These are phyloP conservation scores for Oncorhynchus masou DNA, from an alignment of 2,113 vertebrate species.

Conservation along the genomic window DNA sequence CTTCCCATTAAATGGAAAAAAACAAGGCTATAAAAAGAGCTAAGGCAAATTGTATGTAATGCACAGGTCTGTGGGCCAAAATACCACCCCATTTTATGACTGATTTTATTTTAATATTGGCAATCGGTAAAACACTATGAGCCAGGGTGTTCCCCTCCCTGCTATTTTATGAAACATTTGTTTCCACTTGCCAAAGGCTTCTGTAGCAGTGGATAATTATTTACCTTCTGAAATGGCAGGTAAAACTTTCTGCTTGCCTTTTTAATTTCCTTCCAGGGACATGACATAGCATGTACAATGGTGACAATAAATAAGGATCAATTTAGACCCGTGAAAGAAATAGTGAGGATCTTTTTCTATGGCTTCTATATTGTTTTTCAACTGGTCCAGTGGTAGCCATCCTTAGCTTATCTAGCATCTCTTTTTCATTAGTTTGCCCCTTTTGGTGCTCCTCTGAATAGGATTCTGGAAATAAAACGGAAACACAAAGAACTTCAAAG, in stretches of 20 bases:
- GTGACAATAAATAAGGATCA: slow-evolving; percentile 31
- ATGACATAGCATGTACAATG: slow-evolving; percentile 61
- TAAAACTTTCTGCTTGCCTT: slow-evolving; percentile 77
- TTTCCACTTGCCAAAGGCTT: slow-evolving; percentile 77
- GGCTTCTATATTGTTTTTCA: slow-evolving; percentile 27
- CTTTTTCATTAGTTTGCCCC: slow-evolving; percentile 33
- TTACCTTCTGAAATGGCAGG: slow-evolving; percentile 73
- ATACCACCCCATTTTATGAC: slow-evolving; percentile 80
- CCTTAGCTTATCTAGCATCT: slow-evolving; percentile 55
- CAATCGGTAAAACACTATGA: slow-evolving; percentile 81
- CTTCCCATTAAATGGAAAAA: slow-evolving; percentile 80
- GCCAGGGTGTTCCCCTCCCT: slow-evolving; percentile 80
- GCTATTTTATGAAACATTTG: slow-evolving; percentile 75
- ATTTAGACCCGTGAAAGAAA: slow-evolving; percentile 45
- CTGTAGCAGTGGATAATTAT: slow-evolving; percentile 62
- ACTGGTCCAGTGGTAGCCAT: slow-evolving; percentile 50
- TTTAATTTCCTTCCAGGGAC: slow-evolving; percentile 72
- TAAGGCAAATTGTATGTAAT: slow-evolving; percentile 77
- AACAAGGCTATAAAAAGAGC: slow-evolving; percentile 79
- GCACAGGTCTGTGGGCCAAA: slow-evolving; percentile 63
- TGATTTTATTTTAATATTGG: slow-evolving; percentile 86
- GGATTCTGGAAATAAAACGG: slow-evolving; percentile 21
- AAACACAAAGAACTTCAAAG: slow-evolving; percentile 45
- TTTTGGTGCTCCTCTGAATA: slow-evolving; percentile 32
- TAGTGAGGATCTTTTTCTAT: slow-evolving; percentile 48